phyloP scores from a whole-genome alignment of 2,113 vertebrate genomes.

The Syngnathus typhle region DNA sequence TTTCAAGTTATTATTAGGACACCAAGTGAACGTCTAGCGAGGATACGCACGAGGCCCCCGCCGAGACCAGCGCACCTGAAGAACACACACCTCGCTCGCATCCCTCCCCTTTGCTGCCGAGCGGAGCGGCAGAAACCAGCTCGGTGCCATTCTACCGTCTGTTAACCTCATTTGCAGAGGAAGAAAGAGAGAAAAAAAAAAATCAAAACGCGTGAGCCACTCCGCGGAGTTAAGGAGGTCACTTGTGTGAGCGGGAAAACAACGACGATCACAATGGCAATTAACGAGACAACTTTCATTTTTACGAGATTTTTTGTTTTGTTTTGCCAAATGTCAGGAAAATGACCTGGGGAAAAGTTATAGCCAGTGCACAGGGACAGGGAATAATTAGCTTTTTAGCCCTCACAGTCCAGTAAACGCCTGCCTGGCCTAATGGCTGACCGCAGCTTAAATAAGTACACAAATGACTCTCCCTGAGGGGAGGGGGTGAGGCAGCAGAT shows the following conservation, averaged over 20 bases:
- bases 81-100: conserved; percentile 65
- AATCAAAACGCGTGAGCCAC: background rate
- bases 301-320: conserved; percentile 23
- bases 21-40: conserved; percentile 62
- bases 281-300: conserved; percentile 25
- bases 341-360: conserved; percentile 40
- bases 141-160: conserved; percentile 59
- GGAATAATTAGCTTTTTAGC: conserved; percentile 55
- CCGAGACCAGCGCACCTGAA: conserved; percentile 70
- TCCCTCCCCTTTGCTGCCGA: conserved; percentile 61
- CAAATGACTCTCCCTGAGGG: conserved; percentile 58
- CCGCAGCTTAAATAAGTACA: conserved; percentile 66
- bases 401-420: conserved; percentile 42
- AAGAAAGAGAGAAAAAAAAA: background rate
- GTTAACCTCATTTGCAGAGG: conserved; percentile 53
- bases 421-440: conserved; percentile 52
- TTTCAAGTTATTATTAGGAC: conserved; percentile 82
- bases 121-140: conserved; percentile 50
- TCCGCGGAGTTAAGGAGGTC: conserved; percentile 10
- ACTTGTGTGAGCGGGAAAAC: conserved; percentile 20
- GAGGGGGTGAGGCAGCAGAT: conserved; percentile 53
- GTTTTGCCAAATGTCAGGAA: conserved; percentile 27
- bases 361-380: conserved; percentile 24
- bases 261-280: conserved; percentile 23
- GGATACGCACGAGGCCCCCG: conserved; percentile 52